phyloP scores from a whole-genome alignment of 2,888 invertebrate species.

The Eurytoma californica region DNA sequence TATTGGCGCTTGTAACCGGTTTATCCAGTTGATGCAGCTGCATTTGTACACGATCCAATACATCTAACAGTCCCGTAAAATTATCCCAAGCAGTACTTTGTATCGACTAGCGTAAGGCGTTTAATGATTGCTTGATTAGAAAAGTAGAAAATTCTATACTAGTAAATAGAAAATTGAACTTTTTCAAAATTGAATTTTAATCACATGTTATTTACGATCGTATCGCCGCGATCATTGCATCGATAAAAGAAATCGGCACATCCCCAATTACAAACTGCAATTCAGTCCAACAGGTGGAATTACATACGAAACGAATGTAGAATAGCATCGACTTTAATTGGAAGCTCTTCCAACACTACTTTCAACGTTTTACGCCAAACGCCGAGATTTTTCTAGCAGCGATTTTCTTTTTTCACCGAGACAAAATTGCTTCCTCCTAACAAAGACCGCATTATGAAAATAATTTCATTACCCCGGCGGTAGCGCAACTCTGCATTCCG shows the following conservation, averaged over 20 bases:
- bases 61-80: constrained; percentile 45
- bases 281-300: too few species aligned
- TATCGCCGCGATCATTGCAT: not conserved
- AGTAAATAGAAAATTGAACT: constrained; percentile 14
- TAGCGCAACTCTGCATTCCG: too few species aligned
- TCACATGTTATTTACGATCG: constrained; percentile 29
- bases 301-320: not conserved
- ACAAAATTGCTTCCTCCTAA: not conserved
- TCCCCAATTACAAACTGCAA: too few species aligned
- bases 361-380: too few species aligned
- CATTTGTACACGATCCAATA: constrained; percentile 31
- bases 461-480: too few species aligned
- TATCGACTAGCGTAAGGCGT: constrained; percentile 29
- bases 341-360: too few species aligned
- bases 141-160: constrained; percentile 16
- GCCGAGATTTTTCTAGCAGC: too few species aligned
- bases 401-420: constrained; percentile 18
- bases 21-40: constrained; percentile 23
- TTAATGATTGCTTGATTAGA: constrained; percentile 46
- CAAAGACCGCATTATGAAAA: not conserved
- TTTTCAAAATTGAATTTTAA: constrained; percentile 46
- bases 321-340: not conserved
- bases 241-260: not conserved
- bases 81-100: constrained; percentile 40
- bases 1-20: constrained; percentile 42